Evolutionary conservation across 2,797 vertebrate species (phyloP).

Genomic region (Morelia viridis): DNA sequence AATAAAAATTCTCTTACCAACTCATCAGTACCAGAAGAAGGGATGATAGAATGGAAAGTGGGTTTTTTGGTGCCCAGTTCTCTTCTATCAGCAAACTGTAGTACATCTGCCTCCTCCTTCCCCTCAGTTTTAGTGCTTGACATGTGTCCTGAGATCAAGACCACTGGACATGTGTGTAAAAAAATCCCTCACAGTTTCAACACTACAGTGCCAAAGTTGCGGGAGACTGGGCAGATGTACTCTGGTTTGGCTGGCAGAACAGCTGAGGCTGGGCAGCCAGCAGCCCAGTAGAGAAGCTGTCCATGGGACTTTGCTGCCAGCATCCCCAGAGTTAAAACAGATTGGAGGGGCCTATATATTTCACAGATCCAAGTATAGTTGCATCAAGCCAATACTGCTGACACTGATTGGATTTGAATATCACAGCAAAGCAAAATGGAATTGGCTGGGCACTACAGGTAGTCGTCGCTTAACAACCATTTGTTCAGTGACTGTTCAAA

Average conservation of each 20-base stretch:
- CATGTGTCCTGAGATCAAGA: neutral
- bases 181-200: too few species aligned
- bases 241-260: neutral
- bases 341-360: neutral
- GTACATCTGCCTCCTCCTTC: neutral
- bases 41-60: too few species aligned
- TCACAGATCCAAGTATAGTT: neutral
- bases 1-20: too few species aligned
- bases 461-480: neutral
- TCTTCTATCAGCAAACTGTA: neutral
- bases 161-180: neutral
- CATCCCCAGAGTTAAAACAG: neutral
- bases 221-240: neutral
- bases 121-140: neutral
- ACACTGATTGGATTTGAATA: neutral
- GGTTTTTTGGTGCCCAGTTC: neutral
- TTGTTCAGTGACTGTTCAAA: too few species aligned
- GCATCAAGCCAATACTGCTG: neutral
- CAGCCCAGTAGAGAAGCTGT: neutral
- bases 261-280: neutral
- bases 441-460: neutral
- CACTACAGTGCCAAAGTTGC: neutral
- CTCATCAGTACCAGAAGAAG: too few species aligned
- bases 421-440: neutral
- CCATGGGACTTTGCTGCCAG: neutral